Percentiles rank a stretch among this genome's conserved stretches.
These are phyloP conservation scores for Lottia scabra DNA, from an alignment of 2,888 invertebrate genomes.

Conservation along the genomic window DNA sequence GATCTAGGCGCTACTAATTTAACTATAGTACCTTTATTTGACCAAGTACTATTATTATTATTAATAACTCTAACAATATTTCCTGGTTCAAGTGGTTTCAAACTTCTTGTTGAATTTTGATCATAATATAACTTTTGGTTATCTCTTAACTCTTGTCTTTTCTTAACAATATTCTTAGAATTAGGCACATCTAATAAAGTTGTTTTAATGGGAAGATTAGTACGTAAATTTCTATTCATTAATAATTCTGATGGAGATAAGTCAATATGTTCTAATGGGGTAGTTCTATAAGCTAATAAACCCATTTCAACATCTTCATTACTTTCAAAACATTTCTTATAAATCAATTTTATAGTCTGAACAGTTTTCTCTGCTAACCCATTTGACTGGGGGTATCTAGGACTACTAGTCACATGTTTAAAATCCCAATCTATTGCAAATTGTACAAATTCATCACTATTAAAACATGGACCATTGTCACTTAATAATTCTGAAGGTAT, in stretches of 20 bases:
- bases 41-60: slow-evolving; percentile 14
- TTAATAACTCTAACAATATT: slow-evolving; percentile 20
- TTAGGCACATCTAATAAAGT: slow-evolving; percentile 9
- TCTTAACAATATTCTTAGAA: slow-evolving; percentile 14
- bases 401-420: slow-evolving; percentile 31
- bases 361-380: slow-evolving; percentile 39
- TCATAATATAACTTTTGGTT: slow-evolving; percentile 32
- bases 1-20: slow-evolving; percentile 27
- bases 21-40: slow-evolving; percentile 23
- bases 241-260: slow-evolving; percentile 28
- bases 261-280: slow-evolving; percentile 18
- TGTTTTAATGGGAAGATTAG: slow-evolving; percentile 1
- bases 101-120: slow-evolving; percentile 20
- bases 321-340: slow-evolving; percentile 19
- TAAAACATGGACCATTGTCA: slow-evolving; percentile 36
- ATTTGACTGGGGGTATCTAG: slow-evolving; percentile 34
- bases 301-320: slow-evolving; percentile 15
- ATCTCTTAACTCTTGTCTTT: slow-evolving; percentile 19
- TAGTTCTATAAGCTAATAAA: slow-evolving; percentile 27
- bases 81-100: slow-evolving; percentile 20
- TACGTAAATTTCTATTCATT: slow-evolving; percentile 21
- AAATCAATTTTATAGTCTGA: slow-evolving; percentile 31
- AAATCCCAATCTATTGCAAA: slow-evolving; percentile 32
- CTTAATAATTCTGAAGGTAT: slow-evolving; percentile 21
- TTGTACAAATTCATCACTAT: slow-evolving; percentile 19